Evolutionary conservation across 2,113 vertebrate species (phyloP).

Genomic region (Tragelaphus buxtoni): DNA sequence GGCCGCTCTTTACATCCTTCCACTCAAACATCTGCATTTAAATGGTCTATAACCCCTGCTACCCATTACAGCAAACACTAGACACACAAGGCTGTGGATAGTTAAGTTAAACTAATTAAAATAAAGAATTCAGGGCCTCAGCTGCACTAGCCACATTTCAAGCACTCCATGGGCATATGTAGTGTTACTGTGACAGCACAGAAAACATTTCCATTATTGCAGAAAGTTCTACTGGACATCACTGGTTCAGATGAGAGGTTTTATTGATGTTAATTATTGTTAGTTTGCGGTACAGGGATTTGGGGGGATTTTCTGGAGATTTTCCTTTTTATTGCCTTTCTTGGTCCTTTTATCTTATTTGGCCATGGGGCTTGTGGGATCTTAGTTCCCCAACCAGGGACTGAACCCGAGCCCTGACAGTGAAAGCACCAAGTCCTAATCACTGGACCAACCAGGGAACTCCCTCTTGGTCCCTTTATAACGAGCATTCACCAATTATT

Average conservation of each 20-base stretch:
- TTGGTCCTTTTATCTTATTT: background rate
- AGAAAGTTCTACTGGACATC: background rate
- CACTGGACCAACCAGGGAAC: background rate
- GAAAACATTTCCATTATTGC: background rate
- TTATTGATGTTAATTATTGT: background rate
- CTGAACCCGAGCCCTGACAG: background rate
- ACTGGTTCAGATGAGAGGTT: background rate
- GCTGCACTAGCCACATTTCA: background rate
- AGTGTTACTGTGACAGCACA: background rate
- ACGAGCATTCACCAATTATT: background rate
- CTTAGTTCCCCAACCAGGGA: background rate
- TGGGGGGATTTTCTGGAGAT: background rate
- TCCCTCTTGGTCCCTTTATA: background rate
- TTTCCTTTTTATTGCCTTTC: background rate
- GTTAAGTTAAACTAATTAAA: background rate
- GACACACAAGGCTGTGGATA: background rate
- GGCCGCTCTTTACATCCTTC: background rate
- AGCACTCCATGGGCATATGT: background rate
- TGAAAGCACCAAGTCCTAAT: background rate
- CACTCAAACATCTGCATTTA: rapidly evolving
- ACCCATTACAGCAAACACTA: background rate
- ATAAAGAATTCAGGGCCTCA: background rate
- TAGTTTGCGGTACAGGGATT: background rate
- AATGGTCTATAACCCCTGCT: background rate
- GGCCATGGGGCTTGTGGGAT: background rate